Percentiles rank a stretch among this genome's conserved stretches.
Conservation (phyloP, 2,888 invertebrate genomes). For the Marasmarcha lunaedactyla region DNA sequence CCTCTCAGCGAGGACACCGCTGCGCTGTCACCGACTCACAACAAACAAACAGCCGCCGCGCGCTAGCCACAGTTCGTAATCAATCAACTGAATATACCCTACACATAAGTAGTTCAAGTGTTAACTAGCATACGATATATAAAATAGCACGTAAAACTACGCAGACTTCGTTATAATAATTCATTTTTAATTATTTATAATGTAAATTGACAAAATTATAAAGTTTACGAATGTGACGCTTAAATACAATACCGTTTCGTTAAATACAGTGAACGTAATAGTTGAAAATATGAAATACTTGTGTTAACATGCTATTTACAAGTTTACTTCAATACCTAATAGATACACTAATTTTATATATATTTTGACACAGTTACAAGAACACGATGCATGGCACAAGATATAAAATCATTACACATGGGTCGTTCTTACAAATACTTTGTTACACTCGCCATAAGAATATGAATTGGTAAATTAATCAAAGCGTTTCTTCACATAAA, state of each 20-base stretch:
- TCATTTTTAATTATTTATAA: conserved; percentile 20
- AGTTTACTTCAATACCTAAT: conserved; percentile 36
- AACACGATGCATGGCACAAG: conserved; percentile 20
- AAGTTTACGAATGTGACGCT: conserved; percentile 35
- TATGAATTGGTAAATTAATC: too few species aligned
- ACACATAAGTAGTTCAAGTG: conserved; percentile 27
- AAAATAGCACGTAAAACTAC: conserved; percentile 42
- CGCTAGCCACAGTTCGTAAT: conserved; percentile 23
- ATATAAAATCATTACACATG: too few species aligned
- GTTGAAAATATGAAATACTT: conserved; percentile 41
- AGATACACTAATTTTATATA: conserved; percentile 64
- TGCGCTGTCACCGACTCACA: too few species aligned
- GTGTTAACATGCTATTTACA: conserved; percentile 51
- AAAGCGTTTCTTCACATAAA: too few species aligned
- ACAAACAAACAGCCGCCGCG: not conserved
- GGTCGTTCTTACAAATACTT: too few species aligned
- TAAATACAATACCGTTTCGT: conserved; percentile 38
- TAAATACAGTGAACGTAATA: conserved; percentile 42
- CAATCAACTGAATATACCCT: conserved; percentile 31
- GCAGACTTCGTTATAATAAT: conserved; percentile 43
- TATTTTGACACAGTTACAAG: conserved; percentile 49
- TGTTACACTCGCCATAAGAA: too few species aligned
- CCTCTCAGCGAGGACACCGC: too few species aligned
- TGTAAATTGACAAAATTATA: conserved; percentile 49
- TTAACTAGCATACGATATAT: conserved; percentile 35